Conservation (phyloP, 2,797 vertebrate species). For the Myoxocephalus aenaeus region DNA sequence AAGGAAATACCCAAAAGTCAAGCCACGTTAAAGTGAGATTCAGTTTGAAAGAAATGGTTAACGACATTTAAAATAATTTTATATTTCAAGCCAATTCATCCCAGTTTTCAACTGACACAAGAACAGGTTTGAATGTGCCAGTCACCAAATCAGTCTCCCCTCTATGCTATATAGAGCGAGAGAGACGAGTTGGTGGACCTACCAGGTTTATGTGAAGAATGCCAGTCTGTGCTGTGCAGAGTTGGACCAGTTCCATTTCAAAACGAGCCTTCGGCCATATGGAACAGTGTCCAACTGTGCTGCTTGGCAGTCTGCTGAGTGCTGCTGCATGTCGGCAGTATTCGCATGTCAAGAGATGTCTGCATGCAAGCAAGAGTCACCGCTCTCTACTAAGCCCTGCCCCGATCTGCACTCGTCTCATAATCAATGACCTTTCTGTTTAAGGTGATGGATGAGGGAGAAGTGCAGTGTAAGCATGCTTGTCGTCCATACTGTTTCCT, state of each 20-base stretch:
- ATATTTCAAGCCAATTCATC: neutral
- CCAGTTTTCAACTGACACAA: neutral
- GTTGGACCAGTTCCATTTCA: conserved; percentile 49
- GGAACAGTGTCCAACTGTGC: conserved; percentile 27
- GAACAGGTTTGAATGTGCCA: neutral
- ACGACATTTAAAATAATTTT: neutral
- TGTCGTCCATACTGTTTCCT: conserved; percentile 56
- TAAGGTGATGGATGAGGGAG: conserved; percentile 79
- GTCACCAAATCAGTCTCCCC: neutral
- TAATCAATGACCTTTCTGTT: conserved; percentile 82
- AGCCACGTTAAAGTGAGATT: neutral
- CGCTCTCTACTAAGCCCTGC: conserved; percentile 48
- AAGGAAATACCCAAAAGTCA: neutral
- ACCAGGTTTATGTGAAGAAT: conserved; percentile 20
- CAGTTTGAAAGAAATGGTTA: neutral
- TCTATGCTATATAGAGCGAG: neutral
- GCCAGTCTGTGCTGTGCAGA: conserved; percentile 16
- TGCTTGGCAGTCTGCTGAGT: conserved; percentile 45
- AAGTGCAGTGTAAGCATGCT: conserved; percentile 76
- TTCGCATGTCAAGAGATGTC: conserved; percentile 64
- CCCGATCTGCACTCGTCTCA: conserved; percentile 55
- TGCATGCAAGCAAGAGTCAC: conserved; percentile 62
- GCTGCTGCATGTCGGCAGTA: conserved; percentile 56
- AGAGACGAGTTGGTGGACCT: neutral
- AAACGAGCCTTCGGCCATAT: conserved; percentile 7